Base-by-base conservation (phyloP, 92 coral and sea anemone genomes). In the Scolanthus callimorphus region DNA sequence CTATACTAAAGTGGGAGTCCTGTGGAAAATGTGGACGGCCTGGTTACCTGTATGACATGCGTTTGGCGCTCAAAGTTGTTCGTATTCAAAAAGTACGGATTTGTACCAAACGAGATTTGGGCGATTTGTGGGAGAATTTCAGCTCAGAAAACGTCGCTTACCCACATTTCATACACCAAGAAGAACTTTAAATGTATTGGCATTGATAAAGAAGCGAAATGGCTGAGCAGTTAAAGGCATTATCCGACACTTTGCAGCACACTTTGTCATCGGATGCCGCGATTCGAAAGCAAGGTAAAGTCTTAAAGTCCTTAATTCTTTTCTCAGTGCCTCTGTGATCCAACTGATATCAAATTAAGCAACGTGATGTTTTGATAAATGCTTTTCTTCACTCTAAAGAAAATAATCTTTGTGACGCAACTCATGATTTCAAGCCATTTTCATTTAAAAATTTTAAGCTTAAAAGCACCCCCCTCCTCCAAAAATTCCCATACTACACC, bases 201-300 rank as follows among this genome's bases (percentile, higher is more conserved):
- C 4, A 4, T 4, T 19, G 23, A 19, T 19, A 6, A 6, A 4
- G 52, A 21, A 19, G 11, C 4, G 23, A 46, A 46, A 65, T 76
- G 78, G 83, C 79, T 46, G 44, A 79, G 10, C 82, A 77, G 28
- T 63, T 71, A 51, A 81, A 92, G 51, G 87, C 71, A 6, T 67
- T 92, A 27, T 92, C 83, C 10, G 67, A 70, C 21, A 64, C 59
- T 39, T 65, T 92, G 68, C 77, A 88, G 64, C 85, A 88, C 46
- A 92, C 98, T 10, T 62, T 92, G 2, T 80, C 94, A 17, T 73
- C 73, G 9, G 98, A 92, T 1, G 43, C 96, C 20, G 66, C 67
- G 60, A 67, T 75, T 45, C 85, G 98, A 38, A 88, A 68, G 62
- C 92, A 89, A 56, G 98, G 98, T 92, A 73, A 27, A 76, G 23